phyloP scores from a whole-genome alignment of 2,888 invertebrate species.

The Dermolepida albohirtum region DNA sequence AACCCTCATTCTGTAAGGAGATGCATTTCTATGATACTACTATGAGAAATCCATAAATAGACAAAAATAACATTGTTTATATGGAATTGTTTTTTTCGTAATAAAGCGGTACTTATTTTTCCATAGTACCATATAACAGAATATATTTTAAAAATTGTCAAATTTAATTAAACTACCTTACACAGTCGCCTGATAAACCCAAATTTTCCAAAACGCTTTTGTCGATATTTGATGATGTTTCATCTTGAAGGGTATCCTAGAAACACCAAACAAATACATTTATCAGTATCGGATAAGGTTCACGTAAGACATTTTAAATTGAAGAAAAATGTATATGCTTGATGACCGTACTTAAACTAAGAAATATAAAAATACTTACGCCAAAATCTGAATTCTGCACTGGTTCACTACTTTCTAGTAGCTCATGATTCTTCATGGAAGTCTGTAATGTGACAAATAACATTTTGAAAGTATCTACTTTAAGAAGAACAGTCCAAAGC shows the following conservation, averaged over 20 bases:
- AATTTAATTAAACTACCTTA: slow-evolving; percentile 40
- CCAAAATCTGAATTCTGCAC: not conserved
- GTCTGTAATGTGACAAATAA: slow-evolving; percentile 4
- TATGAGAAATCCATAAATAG: too few relatives aligned
- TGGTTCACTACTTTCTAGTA: not conserved
- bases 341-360: slow-evolving; percentile 12
- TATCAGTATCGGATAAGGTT: not conserved
- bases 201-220: slow-evolving; percentile 37
- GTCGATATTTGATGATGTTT: slow-evolving; percentile 37
- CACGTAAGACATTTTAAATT: not conserved
- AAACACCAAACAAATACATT: slow-evolving; percentile 42
- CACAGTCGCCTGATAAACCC: slow-evolving; percentile 29
- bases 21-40: too few relatives aligned
- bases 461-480: too few relatives aligned
- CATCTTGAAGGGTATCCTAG: slow-evolving; percentile 32
- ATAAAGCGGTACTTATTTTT: too few relatives aligned
- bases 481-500: too few relatives aligned
- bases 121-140: too few relatives aligned
- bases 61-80: too few relatives aligned
- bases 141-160: too few relatives aligned
- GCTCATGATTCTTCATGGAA: slow-evolving; percentile 14
- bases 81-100: too few relatives aligned
- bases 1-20: too few relatives aligned
- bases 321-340: slow-evolving; percentile 39
- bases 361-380: slow-evolving; percentile 18